phyloP scores from a whole-genome alignment of 23 tunicate species.

The Ciona savignyi region DNA sequence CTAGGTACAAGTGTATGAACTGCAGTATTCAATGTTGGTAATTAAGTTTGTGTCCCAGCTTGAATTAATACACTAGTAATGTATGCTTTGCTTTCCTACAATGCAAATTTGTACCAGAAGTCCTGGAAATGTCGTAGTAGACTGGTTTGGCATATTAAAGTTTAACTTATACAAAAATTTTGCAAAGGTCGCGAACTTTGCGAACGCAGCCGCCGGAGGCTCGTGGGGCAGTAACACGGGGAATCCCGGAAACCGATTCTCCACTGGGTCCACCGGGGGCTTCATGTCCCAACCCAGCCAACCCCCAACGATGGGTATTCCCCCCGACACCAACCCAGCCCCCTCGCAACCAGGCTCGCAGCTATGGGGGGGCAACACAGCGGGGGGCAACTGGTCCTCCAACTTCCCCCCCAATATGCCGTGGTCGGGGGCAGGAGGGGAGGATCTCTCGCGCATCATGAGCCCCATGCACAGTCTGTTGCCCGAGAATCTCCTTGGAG shows the following conservation, averaged over 20 bases:
- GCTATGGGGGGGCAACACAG: constrained; percentile 19
- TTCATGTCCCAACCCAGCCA: constrained; percentile 33
- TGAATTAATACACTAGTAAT: too few relatives aligned
- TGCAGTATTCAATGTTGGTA: too few relatives aligned
- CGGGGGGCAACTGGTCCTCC: not conserved
- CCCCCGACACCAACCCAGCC: constrained; percentile 3
- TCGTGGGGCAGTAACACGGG: constrained; percentile 10
- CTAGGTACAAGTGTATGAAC: too few relatives aligned
- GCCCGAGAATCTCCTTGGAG: constrained; percentile 85
- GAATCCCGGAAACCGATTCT: constrained; percentile 12
- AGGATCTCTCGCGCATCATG: constrained; percentile 54
- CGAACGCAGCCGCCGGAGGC: constrained; percentile 49
- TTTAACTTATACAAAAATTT: too few relatives aligned
- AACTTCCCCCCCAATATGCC: constrained; percentile 14
- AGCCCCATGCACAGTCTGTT: constrained; percentile 80
- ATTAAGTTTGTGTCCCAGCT: too few relatives aligned
- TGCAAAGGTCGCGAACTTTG: constrained; percentile 40
- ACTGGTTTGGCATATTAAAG: too few relatives aligned
- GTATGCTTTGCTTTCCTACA: too few relatives aligned
- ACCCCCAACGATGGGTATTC: constrained; percentile 15
- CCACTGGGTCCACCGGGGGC: constrained; percentile 29
- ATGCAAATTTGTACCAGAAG: too few relatives aligned
- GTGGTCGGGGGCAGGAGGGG: constrained; percentile 59
- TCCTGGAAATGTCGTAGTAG: not conserved
- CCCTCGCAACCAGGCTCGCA: constrained; percentile 2